Conservation (phyloP, 1,140 invertebrate genomes). For the Nephila pilipes region DNA sequence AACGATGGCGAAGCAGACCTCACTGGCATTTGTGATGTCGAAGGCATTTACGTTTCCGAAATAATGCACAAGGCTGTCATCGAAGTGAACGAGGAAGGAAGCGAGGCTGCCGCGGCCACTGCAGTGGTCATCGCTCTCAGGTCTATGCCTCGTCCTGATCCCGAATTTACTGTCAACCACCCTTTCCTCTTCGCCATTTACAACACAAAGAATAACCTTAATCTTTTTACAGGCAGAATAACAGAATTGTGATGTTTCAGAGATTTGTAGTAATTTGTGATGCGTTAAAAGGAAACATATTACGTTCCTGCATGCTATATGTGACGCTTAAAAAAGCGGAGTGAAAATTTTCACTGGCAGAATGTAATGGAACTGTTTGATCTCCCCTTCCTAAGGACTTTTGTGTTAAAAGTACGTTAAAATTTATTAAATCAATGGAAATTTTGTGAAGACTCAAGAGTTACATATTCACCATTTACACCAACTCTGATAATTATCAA, state of each 20-base stretch:
- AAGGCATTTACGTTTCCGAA: slow-evolving; percentile 78
- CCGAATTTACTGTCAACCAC: slow-evolving; percentile 40
- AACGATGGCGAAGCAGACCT: slow-evolving; percentile 5
- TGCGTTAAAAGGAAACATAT: too few species aligned
- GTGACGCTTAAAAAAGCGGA: too few species aligned
- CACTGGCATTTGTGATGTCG: slow-evolving; percentile 62
- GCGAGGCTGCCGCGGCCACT: slow-evolving; percentile 81
- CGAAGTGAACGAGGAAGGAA: slow-evolving; percentile 81
- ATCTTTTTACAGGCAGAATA: slow-evolving; percentile 77
- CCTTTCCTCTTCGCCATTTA: slow-evolving; percentile 47
- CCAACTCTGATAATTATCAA: too few species aligned
- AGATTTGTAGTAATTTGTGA: too few species aligned
- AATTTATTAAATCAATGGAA: too few species aligned
- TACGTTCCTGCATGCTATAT: too few species aligned
- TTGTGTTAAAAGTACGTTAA: too few species aligned
- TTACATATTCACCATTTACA: too few species aligned
- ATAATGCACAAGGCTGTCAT: slow-evolving; percentile 81
- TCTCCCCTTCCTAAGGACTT: too few species aligned
- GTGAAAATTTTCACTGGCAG: too few species aligned
- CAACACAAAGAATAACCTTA: neutral
- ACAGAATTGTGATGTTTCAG: slow-evolving; percentile 75
- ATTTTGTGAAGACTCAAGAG: too few species aligned
- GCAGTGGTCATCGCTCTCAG: slow-evolving; percentile 70
- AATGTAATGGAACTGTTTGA: too few species aligned
- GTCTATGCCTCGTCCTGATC: neutral